Evolutionary conservation across 1,140 invertebrate species (phyloP).

Genomic region (Danaus plexippus): DNA sequence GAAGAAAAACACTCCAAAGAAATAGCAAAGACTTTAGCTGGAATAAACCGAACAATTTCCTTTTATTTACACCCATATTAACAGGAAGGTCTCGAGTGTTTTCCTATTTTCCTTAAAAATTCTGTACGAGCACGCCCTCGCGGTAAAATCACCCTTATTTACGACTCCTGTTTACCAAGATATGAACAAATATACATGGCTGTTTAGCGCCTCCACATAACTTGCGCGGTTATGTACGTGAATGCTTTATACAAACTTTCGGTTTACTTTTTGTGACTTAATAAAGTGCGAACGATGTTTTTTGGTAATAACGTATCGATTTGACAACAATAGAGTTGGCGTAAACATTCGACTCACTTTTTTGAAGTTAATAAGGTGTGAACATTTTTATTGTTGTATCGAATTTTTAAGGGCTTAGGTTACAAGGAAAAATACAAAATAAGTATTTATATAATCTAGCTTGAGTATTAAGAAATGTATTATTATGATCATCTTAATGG

Average conservation of each 20-base stretch:
- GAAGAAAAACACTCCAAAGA: no score
- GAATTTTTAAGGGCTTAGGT: no score
- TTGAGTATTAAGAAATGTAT: no score
- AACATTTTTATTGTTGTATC: no score
- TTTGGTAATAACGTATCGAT: no score
- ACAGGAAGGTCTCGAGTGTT: slow-evolving; percentile 17
- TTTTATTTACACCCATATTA: slow-evolving; percentile 19
- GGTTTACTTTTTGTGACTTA: neutral
- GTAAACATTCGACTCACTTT: no score
- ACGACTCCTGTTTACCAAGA: slow-evolving; percentile 12
- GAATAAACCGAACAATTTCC: slow-evolving; percentile 13
- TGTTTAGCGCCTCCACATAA: slow-evolving; percentile 15
- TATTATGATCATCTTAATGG: no score
- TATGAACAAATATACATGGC: slow-evolving; percentile 17
- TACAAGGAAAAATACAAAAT: no score
- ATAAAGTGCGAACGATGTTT: no score
- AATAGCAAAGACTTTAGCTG: neutral
- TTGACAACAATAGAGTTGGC: no score
- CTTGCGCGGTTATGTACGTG: slow-evolving; percentile 12
- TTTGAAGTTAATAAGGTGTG: no score
- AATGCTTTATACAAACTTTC: slow-evolving; percentile 11
- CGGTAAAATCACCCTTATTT: slow-evolving; percentile 12
- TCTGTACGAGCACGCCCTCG: slow-evolving; percentile 10
- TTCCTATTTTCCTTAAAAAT: slow-evolving; percentile 19
- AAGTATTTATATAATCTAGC: no score